Base-by-base conservation (phyloP, 1,140 invertebrate genomes). In the Steinernema khuongi region DNA sequence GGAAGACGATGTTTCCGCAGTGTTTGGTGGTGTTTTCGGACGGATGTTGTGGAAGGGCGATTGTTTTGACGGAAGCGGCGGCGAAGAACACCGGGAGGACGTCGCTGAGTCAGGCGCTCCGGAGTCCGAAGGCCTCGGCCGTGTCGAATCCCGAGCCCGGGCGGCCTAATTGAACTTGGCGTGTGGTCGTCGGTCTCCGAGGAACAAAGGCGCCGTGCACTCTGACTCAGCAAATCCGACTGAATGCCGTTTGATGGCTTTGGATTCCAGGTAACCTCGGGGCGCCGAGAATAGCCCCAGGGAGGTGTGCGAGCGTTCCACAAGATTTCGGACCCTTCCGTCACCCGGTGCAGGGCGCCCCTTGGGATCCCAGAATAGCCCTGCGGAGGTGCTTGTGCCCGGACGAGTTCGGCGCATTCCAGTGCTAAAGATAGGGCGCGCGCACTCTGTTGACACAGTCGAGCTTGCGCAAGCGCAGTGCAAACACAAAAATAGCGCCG, bases 401-500 rank as follows among this genome's bases (percentile, higher is more conserved):
- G n/a, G n/a, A n/a, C n/a, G n/a, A n/a, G n/a, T n/a, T n/a, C n/a
- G n/a, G n/a, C n/a, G n/a, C n/a, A n/a, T n/a, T n/a, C n/a, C n/a
- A n/a, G n/a, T n/a, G n/a, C 50, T 60, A 60, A 60, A 60, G 26
- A 17, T 17, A 60, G 14, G 14, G 50, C 11, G 22, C 7, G 7
- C 50, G 50, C 7, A 22, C 11, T n/a, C 50, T 60, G 50, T 60
- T 60, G 50, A 60, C 50, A 60, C 50, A 60, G 50, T 60, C 50
- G 50, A n/a, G 50, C 50, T n/a, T 60, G 50, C 50, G 50, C 50
- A 60, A n/a, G 7, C 26, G 50, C 50, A 60, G 4, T 14, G 50
- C 50, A 60, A 60, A 60, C 50, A 60, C 50, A 60, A 60, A 60
- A 60, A 60, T 22, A 60, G 50, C 50, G 50, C 14, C 50, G 50